A percentile compares a stretch with the other conserved stretches of the same genome.
Conservation (phyloP, 2,797 vertebrate species). For the Ctenopoma multispine region DNA sequence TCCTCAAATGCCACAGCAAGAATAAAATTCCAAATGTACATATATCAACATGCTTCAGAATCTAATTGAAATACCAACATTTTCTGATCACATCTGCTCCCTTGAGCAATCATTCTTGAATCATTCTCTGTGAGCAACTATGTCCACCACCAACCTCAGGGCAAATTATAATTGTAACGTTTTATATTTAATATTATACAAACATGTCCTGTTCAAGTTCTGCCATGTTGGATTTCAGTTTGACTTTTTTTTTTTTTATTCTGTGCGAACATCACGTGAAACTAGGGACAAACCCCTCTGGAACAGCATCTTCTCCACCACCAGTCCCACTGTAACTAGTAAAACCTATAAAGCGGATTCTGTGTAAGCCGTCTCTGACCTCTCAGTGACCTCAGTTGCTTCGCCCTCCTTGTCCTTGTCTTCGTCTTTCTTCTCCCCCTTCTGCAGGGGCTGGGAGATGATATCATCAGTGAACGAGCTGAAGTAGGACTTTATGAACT, state of each 20-base stretch:
- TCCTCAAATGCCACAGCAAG: neutral
- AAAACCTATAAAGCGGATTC: neutral
- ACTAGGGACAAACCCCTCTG: neutral
- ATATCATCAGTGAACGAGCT: slow-evolving; percentile 99
- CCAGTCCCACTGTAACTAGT: neutral
- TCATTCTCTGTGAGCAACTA: neutral
- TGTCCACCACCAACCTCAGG: neutral
- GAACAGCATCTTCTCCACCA: neutral
- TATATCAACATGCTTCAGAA: neutral
- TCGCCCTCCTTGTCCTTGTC: slow-evolving; percentile 99
- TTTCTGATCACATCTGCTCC: neutral
- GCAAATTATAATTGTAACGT: neutral
- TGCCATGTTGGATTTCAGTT: neutral
- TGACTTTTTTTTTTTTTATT: too few species aligned
- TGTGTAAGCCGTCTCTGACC: slow-evolving; percentile 77
- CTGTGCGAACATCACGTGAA: neutral
- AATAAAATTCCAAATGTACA: neutral
- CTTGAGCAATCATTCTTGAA: neutral
- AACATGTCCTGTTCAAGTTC: neutral
- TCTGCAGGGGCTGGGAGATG: slow-evolving; percentile 95
- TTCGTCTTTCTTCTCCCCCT: slow-evolving; percentile 98
- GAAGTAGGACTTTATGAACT: slow-evolving; percentile 99
- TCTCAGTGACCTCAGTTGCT: slow-evolving; percentile 92
- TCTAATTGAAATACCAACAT: neutral
- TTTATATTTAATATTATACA: neutral